Evolutionary conservation across 2,113 vertebrate genomes (phyloP), one percentile per base, ranked within the genome.

Genomic region (Lampris incognitus): DNA sequence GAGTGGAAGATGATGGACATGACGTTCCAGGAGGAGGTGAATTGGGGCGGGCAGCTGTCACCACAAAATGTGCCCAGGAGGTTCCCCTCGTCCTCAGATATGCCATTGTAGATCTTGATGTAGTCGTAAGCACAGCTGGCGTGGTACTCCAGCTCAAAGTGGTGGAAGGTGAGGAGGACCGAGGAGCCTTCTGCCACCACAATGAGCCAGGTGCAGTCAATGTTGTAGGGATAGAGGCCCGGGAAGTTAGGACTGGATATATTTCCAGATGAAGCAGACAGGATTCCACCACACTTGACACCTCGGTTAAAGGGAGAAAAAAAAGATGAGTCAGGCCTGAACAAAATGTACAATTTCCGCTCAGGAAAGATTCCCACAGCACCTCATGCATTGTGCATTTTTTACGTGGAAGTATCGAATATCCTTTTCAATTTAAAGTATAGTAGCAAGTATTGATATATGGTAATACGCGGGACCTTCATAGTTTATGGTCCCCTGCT

Each of bases 171-270:
- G 67, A 99, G 96, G 49, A 97, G 94, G 66, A 99, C 84, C 0
- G 96, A 98, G 70, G 97, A 99, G 11, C 97, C 98, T 79, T 99
- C 97, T 0, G 97, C 94, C 84, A 97, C 97, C 85, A 99, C 98
- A 0, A 99, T 97, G 46, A 98, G 94, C 98, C 98, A 99, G 2
- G 80, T 94, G 72, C 98, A 99, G 78, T 97, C 94, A 0, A 93
- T 96, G 89, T 97, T 92, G 7, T 96, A 97, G 2, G 98, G 98
- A 74, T 99, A 99, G 10, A 85, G 86, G 40, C 95, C 94, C 0
- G 98, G 98, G 90, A 98, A 99, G 92, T 99, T 99, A 48, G 98
- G 98, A 79, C 97, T 98, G 85, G 96, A 97, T 87, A 99, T 94
- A 74, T 99, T 98, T 52, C 97, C 97, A 0, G 93, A 93, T 9